Conservation (phyloP, 2,888 invertebrate species). For the Lacanobia oleracea region DNA sequence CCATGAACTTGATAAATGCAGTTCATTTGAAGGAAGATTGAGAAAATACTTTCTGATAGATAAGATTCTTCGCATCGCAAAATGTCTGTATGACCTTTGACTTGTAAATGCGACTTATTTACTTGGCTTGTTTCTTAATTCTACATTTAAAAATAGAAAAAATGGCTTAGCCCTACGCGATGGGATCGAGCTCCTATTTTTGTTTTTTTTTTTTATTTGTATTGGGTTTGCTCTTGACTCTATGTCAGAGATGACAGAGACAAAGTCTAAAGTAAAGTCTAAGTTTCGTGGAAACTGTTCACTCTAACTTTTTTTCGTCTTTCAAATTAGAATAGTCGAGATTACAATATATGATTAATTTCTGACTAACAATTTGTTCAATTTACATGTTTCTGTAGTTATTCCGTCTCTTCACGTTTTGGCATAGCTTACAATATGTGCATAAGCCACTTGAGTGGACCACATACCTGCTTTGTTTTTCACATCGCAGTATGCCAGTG, state of each 20-base stretch:
- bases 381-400: background rate
- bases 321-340: background rate
- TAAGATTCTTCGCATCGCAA: background rate
- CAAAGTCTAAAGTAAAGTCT: too few species aligned
- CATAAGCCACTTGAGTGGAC: background rate
- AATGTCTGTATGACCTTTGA: conserved; percentile 2
- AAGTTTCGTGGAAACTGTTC: too few species aligned
- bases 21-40: background rate
- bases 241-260: too few species aligned
- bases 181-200: background rate
- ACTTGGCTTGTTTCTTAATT: background rate
- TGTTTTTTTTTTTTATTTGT: too few species aligned
- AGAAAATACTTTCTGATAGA: conserved; percentile 6
- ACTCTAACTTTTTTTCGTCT: too few species aligned
- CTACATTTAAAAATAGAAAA: background rate
- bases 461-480: background rate
- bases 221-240: too few species aligned
- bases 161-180: background rate
- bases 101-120: conserved; percentile 5
- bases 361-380: background rate
- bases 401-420: background rate
- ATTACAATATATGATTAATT: background rate
- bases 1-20: background rate
- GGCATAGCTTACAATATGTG: conserved; percentile 22
- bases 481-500: background rate